Percentiles rank a stretch among this genome's conserved stretches.
Evolutionary conservation across 2,888 invertebrate genomes (phyloP).

Genomic region (Chymomyza amoena): DNA sequence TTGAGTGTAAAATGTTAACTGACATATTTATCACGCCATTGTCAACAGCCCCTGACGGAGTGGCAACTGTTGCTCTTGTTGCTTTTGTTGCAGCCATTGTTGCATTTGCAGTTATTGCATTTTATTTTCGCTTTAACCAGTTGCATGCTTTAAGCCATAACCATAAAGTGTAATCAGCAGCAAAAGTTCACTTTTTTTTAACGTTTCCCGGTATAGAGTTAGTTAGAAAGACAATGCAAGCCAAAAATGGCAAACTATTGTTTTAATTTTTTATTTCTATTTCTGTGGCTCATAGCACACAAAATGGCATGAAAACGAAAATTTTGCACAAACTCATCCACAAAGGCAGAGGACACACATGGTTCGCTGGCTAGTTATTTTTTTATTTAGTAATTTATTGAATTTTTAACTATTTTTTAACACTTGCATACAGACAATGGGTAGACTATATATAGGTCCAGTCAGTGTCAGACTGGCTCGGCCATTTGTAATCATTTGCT

Average conservation of each 20-base stretch:
- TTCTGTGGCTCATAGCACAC: background rate
- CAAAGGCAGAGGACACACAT: background rate
- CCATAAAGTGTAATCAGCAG: background rate
- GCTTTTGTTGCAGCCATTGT: background rate
- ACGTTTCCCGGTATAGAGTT: background rate
- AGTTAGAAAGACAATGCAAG: background rate
- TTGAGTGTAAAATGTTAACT: conserved; percentile 26
- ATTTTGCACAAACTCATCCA: conserved; percentile 2
- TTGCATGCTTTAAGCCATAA: conserved; percentile 1
- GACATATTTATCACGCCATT: conserved; percentile 58
- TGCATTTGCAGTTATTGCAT: background rate
- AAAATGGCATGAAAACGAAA: conserved; percentile 16
- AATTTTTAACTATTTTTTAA: conserved; percentile 53
- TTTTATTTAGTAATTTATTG: conserved; percentile 60
- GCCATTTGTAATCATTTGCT: background rate
- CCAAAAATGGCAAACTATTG: background rate
- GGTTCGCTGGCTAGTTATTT: conserved; percentile 18
- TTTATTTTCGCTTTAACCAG: conserved; percentile 6
- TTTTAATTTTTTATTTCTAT: no score
- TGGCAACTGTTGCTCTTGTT: conserved; percentile 40
- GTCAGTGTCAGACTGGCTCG: background rate
- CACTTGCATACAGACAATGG: conserved; percentile 18
- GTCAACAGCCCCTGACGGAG: conserved; percentile 24
- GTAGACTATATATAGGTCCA: background rate
- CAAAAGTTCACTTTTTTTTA: background rate